A percentile compares a stretch with the other conserved stretches of the same genome.
Conservation (phyloP, 2,797 vertebrate species). For the Pelobates cultripes region DNA sequence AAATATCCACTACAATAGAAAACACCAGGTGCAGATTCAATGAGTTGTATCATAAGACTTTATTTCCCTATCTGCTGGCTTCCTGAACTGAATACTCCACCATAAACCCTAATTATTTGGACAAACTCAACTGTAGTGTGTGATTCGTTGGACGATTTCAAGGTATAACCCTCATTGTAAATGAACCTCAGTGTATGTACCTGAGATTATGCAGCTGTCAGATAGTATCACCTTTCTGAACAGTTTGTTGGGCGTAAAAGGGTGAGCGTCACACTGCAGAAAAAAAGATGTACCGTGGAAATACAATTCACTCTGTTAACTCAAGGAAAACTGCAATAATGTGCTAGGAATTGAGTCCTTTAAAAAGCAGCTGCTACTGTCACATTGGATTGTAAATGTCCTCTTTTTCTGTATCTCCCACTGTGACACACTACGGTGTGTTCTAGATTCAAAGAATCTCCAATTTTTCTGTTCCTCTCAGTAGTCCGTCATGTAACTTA, state of each 20-base stretch:
- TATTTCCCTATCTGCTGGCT: no score
- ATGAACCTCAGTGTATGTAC: not conserved
- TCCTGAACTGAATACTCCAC: no score
- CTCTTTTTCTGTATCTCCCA: conserved; percentile 47
- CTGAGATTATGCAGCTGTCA: not conserved
- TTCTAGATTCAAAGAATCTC: conserved; percentile 45
- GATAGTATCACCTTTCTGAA: not conserved
- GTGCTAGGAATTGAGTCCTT: conserved; percentile 28
- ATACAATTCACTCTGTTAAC: conserved; percentile 25
- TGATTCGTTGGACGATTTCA: not conserved
- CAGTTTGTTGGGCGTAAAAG: not conserved
- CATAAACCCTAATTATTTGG: no score
- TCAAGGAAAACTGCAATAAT: conserved; percentile 23
- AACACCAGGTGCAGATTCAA: no score
- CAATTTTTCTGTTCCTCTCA: conserved; percentile 26
- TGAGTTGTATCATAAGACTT: no score
- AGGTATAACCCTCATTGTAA: not conserved
- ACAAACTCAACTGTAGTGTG: not conserved
- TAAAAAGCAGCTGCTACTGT: conserved; percentile 61
- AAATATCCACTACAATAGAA: no score
- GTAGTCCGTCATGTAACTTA: not conserved
- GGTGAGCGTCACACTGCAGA: not conserved
- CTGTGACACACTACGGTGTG: conserved; percentile 36
- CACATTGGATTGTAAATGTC: conserved; percentile 23
- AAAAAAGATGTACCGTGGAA: no score